These are phyloP conservation scores for Linnaemya tessellans DNA, from an alignment of 2,888 invertebrate genomes.

Conservation along the genomic window DNA sequence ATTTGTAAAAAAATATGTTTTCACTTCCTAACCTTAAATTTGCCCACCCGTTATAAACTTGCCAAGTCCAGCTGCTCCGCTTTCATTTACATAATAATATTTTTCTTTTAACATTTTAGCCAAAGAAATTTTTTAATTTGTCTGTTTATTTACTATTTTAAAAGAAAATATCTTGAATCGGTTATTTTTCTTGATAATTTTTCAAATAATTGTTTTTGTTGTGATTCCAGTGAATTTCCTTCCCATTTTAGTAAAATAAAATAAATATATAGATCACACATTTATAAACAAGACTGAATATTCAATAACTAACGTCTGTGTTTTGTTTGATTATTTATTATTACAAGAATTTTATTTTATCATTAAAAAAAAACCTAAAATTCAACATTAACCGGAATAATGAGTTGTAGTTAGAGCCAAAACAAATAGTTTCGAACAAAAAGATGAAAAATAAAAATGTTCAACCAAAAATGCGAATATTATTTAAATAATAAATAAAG, in stretches of 20 bases:
- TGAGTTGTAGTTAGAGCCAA: conserved; percentile 21
- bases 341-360: conserved; percentile 6
- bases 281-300: conserved; percentile 22
- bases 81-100: no score
- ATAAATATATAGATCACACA: conserved; percentile 1
- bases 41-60: no score
- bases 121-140: background rate
- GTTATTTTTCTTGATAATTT: background rate
- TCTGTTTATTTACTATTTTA: background rate
- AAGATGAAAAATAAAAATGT: background rate
- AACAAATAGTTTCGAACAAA: conserved; percentile 19
- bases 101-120: background rate
- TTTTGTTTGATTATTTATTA: conserved; percentile 28
- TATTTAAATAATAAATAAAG: conserved; percentile 12
- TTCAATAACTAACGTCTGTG: conserved; percentile 10
- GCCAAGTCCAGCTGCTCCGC: no score
- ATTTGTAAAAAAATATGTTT: no score
- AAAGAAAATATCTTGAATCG: background rate
- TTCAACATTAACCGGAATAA: conserved; percentile 21
- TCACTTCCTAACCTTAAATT: no score
- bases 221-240: background rate
- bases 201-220: background rate
- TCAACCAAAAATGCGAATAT: background rate
- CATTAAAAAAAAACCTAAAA: background rate
- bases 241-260: background rate